Evolutionary conservation across 2,797 vertebrate species (phyloP).

Genomic region (Menidia menidia): DNA sequence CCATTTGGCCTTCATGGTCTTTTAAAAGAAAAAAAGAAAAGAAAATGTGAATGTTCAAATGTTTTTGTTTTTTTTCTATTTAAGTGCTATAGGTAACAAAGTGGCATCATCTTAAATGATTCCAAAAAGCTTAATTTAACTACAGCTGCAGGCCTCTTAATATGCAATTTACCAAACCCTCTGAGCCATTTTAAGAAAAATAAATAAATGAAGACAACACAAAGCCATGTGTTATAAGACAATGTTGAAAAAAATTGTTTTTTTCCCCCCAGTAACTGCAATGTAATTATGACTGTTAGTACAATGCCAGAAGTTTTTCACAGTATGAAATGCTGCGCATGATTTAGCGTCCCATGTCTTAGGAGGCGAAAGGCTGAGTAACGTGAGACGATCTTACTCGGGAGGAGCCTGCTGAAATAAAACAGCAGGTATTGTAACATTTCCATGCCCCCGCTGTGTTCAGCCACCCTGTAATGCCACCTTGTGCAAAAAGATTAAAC

Average conservation of each 20-base stretch:
- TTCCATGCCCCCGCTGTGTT: constrained; percentile 22
- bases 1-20: constrained; percentile 17
- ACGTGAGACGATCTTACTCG: not conserved
- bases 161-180: constrained; percentile 44
- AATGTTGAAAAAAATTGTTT: constrained; percentile 15
- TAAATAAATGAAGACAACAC: constrained; percentile 8
- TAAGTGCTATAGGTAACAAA: not conserved
- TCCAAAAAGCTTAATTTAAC: constrained; percentile 30
- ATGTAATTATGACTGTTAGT: not conserved
- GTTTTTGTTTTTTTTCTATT: too few species aligned
- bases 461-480: constrained; percentile 15
- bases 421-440: constrained; percentile 24
- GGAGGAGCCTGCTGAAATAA: constrained; percentile 31
- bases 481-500: constrained; percentile 24
- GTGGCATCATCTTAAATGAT: constrained; percentile 35
- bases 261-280: not conserved
- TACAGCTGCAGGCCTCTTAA: constrained; percentile 28
- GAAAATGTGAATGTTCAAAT: constrained; percentile 5
- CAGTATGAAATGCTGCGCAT: not conserved
- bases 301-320: not conserved
- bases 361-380: constrained; percentile 3
- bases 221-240: constrained; percentile 15
- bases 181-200: constrained; percentile 12
- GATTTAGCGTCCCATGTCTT: constrained; percentile 7
- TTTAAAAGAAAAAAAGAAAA: constrained; percentile 8